These are phyloP conservation scores for Trogon melanurus DNA, from an alignment of 2,113 vertebrate genomes.

Conservation along the genomic window DNA sequence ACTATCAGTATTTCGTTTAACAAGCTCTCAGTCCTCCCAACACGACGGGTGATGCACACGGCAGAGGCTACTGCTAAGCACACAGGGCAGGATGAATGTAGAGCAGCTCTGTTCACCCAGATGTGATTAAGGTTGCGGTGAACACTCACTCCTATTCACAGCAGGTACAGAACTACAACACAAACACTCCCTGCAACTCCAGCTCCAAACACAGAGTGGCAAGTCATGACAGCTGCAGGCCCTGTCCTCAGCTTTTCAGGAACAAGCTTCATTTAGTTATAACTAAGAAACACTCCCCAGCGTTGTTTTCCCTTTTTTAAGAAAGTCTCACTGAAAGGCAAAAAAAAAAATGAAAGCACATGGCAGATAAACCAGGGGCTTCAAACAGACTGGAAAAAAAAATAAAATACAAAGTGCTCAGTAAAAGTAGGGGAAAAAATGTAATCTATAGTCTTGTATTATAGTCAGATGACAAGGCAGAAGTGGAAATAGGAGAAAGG, in stretches of 20 bases:
- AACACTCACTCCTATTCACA: neutral
- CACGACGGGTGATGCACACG: rapidly evolving
- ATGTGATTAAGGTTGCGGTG: rapidly evolving
- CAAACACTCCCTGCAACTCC: neutral
- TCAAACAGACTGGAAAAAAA: neutral
- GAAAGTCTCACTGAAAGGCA: neutral
- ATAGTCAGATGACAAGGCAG: neutral
- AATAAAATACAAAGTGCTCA: rapidly evolving
- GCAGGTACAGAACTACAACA: neutral
- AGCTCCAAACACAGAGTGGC: neutral
- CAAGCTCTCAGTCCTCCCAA: rapidly evolving
- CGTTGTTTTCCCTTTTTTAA: neutral
- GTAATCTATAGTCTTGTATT: rapidly evolving
- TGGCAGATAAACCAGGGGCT: neutral
- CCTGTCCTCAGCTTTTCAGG: neutral
- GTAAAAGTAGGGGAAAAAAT: neutral
- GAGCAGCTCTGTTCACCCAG: neutral
- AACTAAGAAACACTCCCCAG: neutral
- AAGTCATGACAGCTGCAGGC: rapidly evolving
- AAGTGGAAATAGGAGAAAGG: neutral
- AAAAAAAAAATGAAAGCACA: rapidly evolving
- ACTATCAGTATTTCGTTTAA: rapidly evolving
- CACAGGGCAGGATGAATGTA: rapidly evolving
- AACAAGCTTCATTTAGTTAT: neutral
- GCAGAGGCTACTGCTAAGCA: neutral